Conservation (phyloP, 2,113 vertebrate species). For the Geococcyx californianus region DNA sequence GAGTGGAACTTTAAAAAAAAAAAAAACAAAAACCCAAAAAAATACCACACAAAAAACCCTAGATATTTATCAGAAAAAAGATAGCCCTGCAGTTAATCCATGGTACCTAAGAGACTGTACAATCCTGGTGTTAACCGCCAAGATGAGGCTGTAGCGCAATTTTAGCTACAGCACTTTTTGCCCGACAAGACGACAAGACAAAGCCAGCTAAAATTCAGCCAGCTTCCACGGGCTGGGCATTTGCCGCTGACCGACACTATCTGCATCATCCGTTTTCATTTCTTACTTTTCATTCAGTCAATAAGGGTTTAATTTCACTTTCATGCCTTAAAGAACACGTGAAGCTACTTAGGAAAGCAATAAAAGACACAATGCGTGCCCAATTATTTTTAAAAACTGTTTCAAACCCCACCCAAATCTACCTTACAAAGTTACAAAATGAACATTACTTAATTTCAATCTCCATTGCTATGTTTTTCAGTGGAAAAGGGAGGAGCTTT, state of each 20-base stretch:
- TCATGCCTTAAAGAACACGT: not conserved
- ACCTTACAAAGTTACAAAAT: not conserved
- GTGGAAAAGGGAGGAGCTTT: not conserved
- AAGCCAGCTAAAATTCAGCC: not conserved
- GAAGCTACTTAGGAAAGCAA: not conserved
- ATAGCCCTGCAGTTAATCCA: not conserved
- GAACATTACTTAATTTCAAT: not conserved
- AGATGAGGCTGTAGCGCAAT: not conserved
- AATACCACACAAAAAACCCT: no score
- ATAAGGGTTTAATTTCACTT: not conserved
- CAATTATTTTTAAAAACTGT: not conserved
- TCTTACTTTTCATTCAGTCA: not conserved
- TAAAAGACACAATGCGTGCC: not conserved
- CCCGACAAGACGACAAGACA: not conserved
- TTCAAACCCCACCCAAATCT: not conserved
- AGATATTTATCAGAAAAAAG: not conserved
- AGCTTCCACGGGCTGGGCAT: not conserved
- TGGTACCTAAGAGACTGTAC: not conserved
- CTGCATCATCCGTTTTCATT: not conserved
- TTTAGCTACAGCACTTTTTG: not conserved
- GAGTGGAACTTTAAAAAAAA: not conserved
- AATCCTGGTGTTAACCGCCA: not conserved
- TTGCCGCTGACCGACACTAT: not conserved
- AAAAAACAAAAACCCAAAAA: no score
- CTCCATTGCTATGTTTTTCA: not conserved